A percentile compares a stretch with the other conserved stretches of the same genome.
Evolutionary conservation across 53 echinoderm and acorn worm genomes (phyloP).

Genomic region (Antedon mediterranea): DNA sequence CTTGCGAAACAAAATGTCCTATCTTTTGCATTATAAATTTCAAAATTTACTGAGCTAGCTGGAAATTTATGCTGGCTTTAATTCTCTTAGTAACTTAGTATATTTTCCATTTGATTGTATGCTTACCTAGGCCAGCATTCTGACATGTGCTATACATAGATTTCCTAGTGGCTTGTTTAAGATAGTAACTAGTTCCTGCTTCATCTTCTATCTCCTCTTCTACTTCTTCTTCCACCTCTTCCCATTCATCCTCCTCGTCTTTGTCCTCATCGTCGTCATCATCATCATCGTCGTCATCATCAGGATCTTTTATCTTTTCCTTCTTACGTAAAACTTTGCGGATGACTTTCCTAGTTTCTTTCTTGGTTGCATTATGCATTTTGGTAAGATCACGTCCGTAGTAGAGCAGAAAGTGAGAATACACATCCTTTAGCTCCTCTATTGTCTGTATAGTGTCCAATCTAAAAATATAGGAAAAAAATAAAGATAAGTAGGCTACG

Average conservation of each 20-base stretch:
- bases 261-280: neutral
- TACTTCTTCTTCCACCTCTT: constrained; percentile 30
- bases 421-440: constrained; percentile 86
- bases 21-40: no score
- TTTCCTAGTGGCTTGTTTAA: constrained; percentile 91
- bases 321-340: constrained; percentile 30
- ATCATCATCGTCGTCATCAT: neutral
- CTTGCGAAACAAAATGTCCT: no score
- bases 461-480: constrained; percentile 13
- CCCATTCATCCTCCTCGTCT: constrained; percentile 46
- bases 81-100: no score
- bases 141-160: constrained; percentile 87
- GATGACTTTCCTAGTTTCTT: constrained; percentile 48
- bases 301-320: neutral
- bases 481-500: neutral
- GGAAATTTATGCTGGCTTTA: no score
- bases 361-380: constrained; percentile 67
- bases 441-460: constrained; percentile 77
- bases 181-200: constrained; percentile 71
- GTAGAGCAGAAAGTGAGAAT: constrained; percentile 89
- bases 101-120: no score
- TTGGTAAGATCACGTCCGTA: constrained; percentile 91
- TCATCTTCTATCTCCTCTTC: constrained; percentile 42
- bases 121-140: constrained; percentile 88
- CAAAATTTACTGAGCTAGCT: no score